These are phyloP conservation scores for Lasaia peninsularis DNA, from an alignment of 1,140 invertebrate species.

Conservation along the genomic window DNA sequence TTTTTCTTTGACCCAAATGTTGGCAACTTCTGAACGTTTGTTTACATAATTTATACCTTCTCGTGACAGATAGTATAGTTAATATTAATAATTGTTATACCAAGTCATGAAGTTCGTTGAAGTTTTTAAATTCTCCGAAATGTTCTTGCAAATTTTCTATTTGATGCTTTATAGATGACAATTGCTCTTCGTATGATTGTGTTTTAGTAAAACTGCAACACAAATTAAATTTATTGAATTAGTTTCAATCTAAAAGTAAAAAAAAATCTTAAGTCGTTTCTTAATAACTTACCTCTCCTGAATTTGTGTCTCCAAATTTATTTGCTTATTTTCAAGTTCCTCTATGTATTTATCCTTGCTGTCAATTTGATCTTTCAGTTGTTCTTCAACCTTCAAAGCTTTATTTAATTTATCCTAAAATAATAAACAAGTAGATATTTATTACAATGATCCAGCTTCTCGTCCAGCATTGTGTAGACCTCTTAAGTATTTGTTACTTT, in stretches of 20 bases:
- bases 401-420: constrained; percentile 40
- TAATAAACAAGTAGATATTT: neutral
- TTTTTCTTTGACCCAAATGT: no score
- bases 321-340: constrained; percentile 43
- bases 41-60: no score
- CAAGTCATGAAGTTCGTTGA: constrained; percentile 43
- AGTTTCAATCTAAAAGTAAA: neutral
- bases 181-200: constrained; percentile 48
- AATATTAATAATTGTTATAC: no score
- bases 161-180: constrained; percentile 41
- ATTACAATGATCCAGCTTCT: no score
- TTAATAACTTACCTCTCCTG: constrained; percentile 43
- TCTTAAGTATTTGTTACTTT: no score
- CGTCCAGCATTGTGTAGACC: no score
- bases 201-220: constrained; percentile 51
- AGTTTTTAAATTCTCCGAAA: constrained; percentile 48
- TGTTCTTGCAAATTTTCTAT: constrained; percentile 48
- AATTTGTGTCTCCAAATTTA: constrained; percentile 36
- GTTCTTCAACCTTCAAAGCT: constrained; percentile 28
- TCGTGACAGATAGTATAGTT: no score
- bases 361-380: constrained; percentile 36
- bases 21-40: no score
- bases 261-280: neutral
- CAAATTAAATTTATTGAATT: constrained; percentile 8
- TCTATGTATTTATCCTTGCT: constrained; percentile 45